Evolutionary conservation across 2,888 invertebrate species (phyloP).

Genomic region (Plebejus argus): DNA sequence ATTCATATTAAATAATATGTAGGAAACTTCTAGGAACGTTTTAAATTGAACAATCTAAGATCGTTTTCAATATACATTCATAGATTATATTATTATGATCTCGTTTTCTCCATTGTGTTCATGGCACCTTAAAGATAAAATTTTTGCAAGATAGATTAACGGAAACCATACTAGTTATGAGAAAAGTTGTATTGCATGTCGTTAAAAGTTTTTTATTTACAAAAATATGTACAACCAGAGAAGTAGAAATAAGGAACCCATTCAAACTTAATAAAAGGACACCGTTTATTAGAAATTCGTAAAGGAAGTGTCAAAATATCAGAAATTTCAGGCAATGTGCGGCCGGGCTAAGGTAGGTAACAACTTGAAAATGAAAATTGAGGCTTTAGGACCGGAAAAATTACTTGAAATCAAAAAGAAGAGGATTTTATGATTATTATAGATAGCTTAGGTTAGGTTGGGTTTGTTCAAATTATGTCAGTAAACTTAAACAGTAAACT

Average conservation of each 20-base stretch:
- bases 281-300: too few relatives aligned
- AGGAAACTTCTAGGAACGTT: background rate
- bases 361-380: too few relatives aligned
- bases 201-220: background rate
- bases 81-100: background rate
- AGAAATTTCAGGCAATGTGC: too few relatives aligned
- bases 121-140: slow-evolving; percentile 9
- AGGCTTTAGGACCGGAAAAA: too few relatives aligned
- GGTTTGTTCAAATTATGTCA: too few relatives aligned
- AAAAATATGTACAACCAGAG: background rate
- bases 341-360: too few relatives aligned
- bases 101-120: background rate
- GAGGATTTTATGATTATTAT: too few relatives aligned
- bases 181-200: background rate
- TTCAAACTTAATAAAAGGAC: background rate
- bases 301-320: too few relatives aligned
- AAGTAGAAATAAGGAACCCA: background rate
- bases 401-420: too few relatives aligned
- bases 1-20: too few relatives aligned
- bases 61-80: background rate
- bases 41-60: background rate
- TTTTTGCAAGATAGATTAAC: background rate
- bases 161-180: background rate
- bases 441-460: too few relatives aligned
- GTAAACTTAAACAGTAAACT: too few relatives aligned